Evolutionary conservation across 2,113 vertebrate genomes (phyloP), one percentile per base, ranked within the genome.

Genomic region (Petaurus breviceps): DNA sequence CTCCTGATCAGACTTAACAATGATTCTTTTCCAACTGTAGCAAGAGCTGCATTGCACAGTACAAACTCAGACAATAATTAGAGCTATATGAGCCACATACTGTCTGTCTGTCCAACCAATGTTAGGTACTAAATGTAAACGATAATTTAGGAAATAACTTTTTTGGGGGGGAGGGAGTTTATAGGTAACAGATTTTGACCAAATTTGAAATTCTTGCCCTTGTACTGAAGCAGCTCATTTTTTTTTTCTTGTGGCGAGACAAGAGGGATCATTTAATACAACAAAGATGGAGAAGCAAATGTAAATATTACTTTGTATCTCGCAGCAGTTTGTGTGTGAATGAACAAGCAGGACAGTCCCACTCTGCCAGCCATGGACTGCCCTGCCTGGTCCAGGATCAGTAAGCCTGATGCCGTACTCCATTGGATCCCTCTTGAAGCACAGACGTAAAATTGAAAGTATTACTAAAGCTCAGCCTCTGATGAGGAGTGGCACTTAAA

Each of bases 41-140:
- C 98, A 98, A 98, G 98, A 97, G 98, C 99, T 99, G 99, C 98
- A 98, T 98, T 99, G 89, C 98, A 98, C 97, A 98, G 97, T 98
- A 98, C 98, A 98, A 97, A 98, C 98, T 98, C 97, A n/a, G 98
- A 97, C 98, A 96, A 97, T 92, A 98, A 96, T 93, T 97, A 97
- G 51, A 52, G 2, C 93, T 95, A 91, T 97, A 97, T 93, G 98
- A 96, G 95, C 98, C 97, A 94, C 96, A 91, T 61, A 95, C 95
- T 96, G 77, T 98, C 97, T 96, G 77, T 98, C 97, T 92, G 37
- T 97, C 97, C 94, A 97, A 96, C 97, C 61, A 49, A 0, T 97
- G 96, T 98, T 98, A 98, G 98, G 98, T 98, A 97, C 98, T 98
- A 97, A 97, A 98, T 97, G 95, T 97, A 97, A 98, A 96, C 90